A percentile compares a stretch with the other conserved stretches of the same genome.
phyloP scores from a whole-genome alignment of 2,113 vertebrate genomes.

The Halcyon malimbica region DNA sequence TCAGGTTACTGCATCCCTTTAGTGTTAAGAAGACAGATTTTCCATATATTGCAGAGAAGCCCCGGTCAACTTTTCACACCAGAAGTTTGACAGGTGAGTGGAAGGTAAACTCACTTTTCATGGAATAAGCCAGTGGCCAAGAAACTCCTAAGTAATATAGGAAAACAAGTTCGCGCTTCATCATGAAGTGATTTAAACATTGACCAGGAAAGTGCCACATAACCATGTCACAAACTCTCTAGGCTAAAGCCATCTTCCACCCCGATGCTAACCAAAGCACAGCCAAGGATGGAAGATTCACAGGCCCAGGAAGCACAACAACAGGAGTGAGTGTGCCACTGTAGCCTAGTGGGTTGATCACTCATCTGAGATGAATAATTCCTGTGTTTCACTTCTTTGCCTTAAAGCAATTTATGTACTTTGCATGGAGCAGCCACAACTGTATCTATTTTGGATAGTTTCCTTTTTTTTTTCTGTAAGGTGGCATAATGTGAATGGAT shows the following conservation, averaged over 20 bases:
- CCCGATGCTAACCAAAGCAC: fast-evolving
- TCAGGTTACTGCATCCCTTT: not conserved
- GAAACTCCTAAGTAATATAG: not conserved
- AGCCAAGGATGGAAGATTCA: not conserved
- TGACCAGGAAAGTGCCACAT: not conserved
- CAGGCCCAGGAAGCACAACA: not conserved
- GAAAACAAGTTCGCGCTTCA: not conserved
- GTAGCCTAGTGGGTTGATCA: not conserved
- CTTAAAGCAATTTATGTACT: not conserved
- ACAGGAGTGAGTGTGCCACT: not conserved
- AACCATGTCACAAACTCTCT: not conserved
- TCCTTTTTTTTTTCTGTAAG: not conserved
- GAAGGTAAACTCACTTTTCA: not conserved
- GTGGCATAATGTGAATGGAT: not conserved
- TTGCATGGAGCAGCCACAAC: not conserved
- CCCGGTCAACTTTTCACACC: not conserved
- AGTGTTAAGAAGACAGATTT: not conserved
- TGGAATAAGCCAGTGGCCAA: not conserved
- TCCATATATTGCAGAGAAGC: not conserved
- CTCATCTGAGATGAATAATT: not conserved
- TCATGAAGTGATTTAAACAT: not conserved
- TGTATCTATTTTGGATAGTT: not conserved
- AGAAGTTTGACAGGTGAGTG: not conserved
- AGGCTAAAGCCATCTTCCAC: not conserved
- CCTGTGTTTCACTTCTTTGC: not conserved